Conservation (phyloP, 2,888 invertebrate species). For the Chromoteleia sp. region DNA sequence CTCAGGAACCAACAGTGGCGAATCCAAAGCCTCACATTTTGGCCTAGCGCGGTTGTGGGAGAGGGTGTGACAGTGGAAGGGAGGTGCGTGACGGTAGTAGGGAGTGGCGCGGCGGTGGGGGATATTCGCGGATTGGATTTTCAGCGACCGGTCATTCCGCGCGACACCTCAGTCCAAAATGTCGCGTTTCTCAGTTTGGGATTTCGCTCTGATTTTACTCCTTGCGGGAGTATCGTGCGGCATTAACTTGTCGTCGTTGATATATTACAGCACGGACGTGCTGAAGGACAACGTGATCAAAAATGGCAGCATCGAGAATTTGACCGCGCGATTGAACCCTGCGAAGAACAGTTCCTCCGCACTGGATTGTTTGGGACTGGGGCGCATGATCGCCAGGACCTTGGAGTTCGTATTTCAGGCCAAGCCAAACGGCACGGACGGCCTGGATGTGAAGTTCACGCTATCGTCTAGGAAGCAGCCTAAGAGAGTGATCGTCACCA, state of each 20-base stretch:
- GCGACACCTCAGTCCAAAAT: constrained; percentile 1
- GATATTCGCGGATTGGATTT: not conserved
- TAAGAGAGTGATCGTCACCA: constrained; percentile 84
- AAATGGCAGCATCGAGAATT: not conserved
- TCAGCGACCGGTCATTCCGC: constrained; percentile 16
- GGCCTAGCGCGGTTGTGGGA: too few relatives aligned
- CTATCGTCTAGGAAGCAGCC: constrained; percentile 85
- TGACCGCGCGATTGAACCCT: not conserved
- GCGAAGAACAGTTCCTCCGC: not conserved
- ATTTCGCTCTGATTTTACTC: not conserved
- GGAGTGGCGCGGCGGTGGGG: not conserved
- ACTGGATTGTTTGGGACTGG: constrained; percentile 85
- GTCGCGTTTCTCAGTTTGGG: not conserved
- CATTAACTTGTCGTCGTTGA: constrained; percentile 17
- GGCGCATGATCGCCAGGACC: constrained; percentile 80
- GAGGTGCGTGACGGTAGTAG: not conserved
- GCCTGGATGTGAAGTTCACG: constrained; percentile 86
- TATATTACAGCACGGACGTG: not conserved
- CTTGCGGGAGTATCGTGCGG: not conserved
- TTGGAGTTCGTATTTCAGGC: constrained; percentile 85
- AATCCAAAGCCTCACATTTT: too few relatives aligned
- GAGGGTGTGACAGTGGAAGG: too few relatives aligned
- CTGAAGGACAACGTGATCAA: not conserved
- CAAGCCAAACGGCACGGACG: constrained; percentile 83
- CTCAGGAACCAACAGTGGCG: too few relatives aligned